A percentile compares a stretch with the other conserved stretches of the same genome.
Conservation (phyloP, 1,140 invertebrate species). For the Anthonomus grandis region DNA sequence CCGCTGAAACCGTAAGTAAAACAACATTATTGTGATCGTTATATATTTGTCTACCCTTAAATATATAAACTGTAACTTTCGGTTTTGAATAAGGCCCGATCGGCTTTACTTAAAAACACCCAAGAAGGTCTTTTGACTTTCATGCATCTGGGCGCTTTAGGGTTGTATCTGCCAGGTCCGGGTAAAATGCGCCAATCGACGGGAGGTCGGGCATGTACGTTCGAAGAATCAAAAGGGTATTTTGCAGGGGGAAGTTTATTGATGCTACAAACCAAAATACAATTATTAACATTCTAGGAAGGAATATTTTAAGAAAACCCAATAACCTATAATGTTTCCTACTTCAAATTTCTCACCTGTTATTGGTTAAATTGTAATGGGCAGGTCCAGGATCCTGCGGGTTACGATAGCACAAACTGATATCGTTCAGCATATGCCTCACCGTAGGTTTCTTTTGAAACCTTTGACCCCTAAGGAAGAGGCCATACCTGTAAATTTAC, state of each 20-base stretch:
- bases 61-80: slow-evolving; percentile 22
- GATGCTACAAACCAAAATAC: slow-evolving; percentile 29
- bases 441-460: slow-evolving; percentile 34
- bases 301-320: slow-evolving; percentile 1
- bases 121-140: slow-evolving; percentile 32
- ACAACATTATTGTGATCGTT: no score
- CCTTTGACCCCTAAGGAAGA: slow-evolving; percentile 30
- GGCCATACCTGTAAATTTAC: slow-evolving; percentile 33
- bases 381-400: slow-evolving; percentile 39
- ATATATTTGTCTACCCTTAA: not conserved
- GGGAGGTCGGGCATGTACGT: slow-evolving; percentile 29
- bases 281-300: not conserved
- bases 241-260: slow-evolving; percentile 9
- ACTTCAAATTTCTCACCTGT: not conserved
- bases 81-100: slow-evolving; percentile 29
- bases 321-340: not conserved
- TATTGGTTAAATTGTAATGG: slow-evolving; percentile 26
- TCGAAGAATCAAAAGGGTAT: slow-evolving; percentile 35
- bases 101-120: slow-evolving; percentile 34
- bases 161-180: slow-evolving; percentile 38
- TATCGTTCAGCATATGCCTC: slow-evolving; percentile 33
- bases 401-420: slow-evolving; percentile 35
- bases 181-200: slow-evolving; percentile 35
- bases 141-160: slow-evolving; percentile 28
- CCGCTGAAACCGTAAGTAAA: slow-evolving; percentile 16